Evolutionary conservation across 2,113 vertebrate species (phyloP), one percentile per base, ranked within the genome.

Genomic region (Asarcornis scutulata): DNA sequence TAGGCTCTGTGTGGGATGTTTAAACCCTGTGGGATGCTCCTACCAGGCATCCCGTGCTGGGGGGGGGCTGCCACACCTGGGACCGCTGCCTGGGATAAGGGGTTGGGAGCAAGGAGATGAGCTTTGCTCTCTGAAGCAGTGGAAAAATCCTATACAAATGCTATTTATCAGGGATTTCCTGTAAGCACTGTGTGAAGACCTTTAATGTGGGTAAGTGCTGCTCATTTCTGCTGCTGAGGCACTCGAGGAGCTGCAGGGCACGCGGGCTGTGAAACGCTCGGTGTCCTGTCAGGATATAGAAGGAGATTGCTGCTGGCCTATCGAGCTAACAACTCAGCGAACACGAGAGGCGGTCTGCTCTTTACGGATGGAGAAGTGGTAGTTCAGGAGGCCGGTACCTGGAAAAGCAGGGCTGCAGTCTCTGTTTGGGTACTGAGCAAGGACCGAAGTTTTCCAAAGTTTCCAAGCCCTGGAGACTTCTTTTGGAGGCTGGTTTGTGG

Each of bases 51-150:
- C 48, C 17, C 5, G 4, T 18, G 26, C 26, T 46, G 48, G n/a
- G 27, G 7, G 12, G 29, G 6, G 13, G 46, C n/a, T 91, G 17
- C 63, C 66, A 26, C 76, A n/a, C 23, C 11, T 85, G 69, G 32
- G 55, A 34, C n/a, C 1, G 1, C 20, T 75, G 32, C 11, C 23
- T 76, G 31, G 52, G 40, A 68, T 22, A 29, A n/a, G 60, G 6
- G 10, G 31, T 4, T 12, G 27, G 50, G 6, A 90, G 60, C 34
- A 42, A 44, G 56, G 38, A 26, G 4, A 6, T 0, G 0, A 60
- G 26, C 46, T 80, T 58, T 58, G 15, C 40, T 83, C 83, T 58
- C 44, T 8, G 15, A 40, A 73, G 53, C 13, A 62, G 5, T 6
- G 38, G 48, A 62, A 42, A 84, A 68, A 38, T 52, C 15, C 4